phyloP scores from a whole-genome alignment of 1,140 invertebrate genomes.

The Cherax quadricarinatus region DNA sequence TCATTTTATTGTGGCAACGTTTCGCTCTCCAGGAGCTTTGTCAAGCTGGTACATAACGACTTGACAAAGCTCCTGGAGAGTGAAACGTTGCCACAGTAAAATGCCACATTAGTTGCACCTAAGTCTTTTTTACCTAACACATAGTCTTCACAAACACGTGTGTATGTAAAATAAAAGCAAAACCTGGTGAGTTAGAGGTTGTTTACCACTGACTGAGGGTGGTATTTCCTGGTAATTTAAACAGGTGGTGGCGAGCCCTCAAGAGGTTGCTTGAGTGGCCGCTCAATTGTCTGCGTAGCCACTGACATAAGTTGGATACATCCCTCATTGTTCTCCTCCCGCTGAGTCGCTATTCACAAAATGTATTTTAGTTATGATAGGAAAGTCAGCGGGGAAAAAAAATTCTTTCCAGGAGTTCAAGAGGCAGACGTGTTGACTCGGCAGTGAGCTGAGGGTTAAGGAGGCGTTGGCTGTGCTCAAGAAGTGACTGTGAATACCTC shows the following conservation, averaged over 20 bases:
- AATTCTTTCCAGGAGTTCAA: not conserved
- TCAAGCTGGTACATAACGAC: too few relatives aligned
- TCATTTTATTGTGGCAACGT: too few relatives aligned
- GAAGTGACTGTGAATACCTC: not conserved
- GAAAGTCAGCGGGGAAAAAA: not conserved
- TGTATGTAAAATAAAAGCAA: not conserved
- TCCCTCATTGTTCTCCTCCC: slow-evolving; percentile 31
- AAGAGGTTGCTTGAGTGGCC: slow-evolving; percentile 8
- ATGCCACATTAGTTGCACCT: too few relatives aligned
- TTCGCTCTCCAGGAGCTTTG: too few relatives aligned
- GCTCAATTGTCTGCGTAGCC: slow-evolving; percentile 7
- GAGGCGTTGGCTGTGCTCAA: not conserved
- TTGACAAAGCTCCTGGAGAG: too few relatives aligned
- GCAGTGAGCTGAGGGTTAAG: not conserved
- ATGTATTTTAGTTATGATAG: slow-evolving; percentile 44
- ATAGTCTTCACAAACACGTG: slow-evolving; percentile 25
- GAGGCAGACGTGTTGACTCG: not conserved
- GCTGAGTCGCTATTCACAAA: slow-evolving; percentile 35
- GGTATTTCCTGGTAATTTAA: slow-evolving; percentile 40
- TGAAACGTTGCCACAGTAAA: too few relatives aligned
- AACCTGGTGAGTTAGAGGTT: not conserved
- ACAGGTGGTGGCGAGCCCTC: slow-evolving; percentile 27
- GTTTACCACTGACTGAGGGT: not conserved
- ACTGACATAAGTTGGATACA: slow-evolving; percentile 28
- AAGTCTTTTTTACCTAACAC: too few relatives aligned